Base-by-base conservation (phyloP, 2,113 vertebrate species). In the Butorides virescens region DNA sequence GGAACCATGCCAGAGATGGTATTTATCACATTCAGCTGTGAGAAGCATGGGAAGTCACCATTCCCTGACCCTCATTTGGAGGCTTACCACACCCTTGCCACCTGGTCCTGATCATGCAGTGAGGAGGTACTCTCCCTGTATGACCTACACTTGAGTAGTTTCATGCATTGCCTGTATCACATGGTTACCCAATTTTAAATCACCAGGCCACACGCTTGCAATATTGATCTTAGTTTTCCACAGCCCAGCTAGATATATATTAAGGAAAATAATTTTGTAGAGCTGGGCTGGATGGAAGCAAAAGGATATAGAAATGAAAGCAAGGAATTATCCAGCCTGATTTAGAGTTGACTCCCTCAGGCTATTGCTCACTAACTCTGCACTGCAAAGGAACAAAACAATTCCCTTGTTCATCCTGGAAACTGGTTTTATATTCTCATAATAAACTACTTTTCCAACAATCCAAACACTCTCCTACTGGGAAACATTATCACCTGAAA, bases 401-500 rank as follows among this genome's bases (percentile, higher is more conserved):
- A 72, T 77, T 86, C 90, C 52, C 80, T 49, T 86, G 75, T 91
- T 97, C 59, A 58, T 93, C 68, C 75, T 95, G 53, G 86, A 95
- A 95, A 93, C 55, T 8, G 10, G n/a, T 91, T 97, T 96, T 88
- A 96, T 93, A 94, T 73, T 97, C 94, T 97, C 83, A 84, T 93
- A 97, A 93, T 47, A 91, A 96, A 94, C 91, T 95, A 83, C 86
- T 96, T 96, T 91, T 92, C 86, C 86, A 93, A 84, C 65, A 91
- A 52, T 65, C 56, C 92, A 93, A 95, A 68, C 74, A 86, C 37
- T 95, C 67, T 80, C 49, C 76, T 86, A 82, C 53, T 91, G 89
- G 88, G 95, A 95, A 88, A 94, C 77, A 95, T 97, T 97, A 97
- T 46, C 65, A 76, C 59, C 88, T 95, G 83, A 96, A 98, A 86